phyloP scores from a whole-genome alignment of 2,113 vertebrate species.

The Lipophrys pholis region DNA sequence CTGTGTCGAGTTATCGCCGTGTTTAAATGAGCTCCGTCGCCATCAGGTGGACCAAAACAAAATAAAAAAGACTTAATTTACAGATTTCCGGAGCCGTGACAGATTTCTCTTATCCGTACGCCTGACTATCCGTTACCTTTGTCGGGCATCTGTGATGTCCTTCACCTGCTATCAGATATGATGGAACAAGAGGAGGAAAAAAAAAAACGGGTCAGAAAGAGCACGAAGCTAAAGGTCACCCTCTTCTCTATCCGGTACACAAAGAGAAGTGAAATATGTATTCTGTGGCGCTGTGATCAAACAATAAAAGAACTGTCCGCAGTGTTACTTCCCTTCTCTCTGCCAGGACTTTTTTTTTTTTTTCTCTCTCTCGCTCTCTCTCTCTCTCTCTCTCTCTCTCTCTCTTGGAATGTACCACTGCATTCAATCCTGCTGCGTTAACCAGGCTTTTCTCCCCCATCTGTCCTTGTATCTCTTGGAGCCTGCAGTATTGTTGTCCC shows the following conservation, averaged over 20 bases:
- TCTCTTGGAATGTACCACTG: constrained; percentile 16
- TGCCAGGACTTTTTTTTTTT: neutral
- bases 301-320: constrained; percentile 32
- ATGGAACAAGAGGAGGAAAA: constrained; percentile 36
- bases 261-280: constrained; percentile 37
- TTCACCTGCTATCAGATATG: constrained; percentile 46
- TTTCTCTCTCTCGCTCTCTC: no score
- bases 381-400: no score
- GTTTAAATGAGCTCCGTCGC: constrained; percentile 51
- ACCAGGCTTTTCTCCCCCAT: constrained; percentile 35
- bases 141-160: constrained; percentile 58
- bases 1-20: constrained; percentile 37
- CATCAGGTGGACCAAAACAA: constrained; percentile 28
- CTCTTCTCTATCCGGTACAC: constrained; percentile 24
- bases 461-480: constrained; percentile 49
- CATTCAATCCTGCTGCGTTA: constrained; percentile 38
- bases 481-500: constrained; percentile 16
- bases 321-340: constrained; percentile 8
- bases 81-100: constrained; percentile 38
- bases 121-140: constrained; percentile 59
- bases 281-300: constrained; percentile 28
- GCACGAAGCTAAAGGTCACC: constrained; percentile 55
- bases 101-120: constrained; percentile 33
- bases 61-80: constrained; percentile 42
- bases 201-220: constrained; percentile 21